Conservation (phyloP, 1,140 invertebrate species). For the Camponotus pennsylvanicus region DNA sequence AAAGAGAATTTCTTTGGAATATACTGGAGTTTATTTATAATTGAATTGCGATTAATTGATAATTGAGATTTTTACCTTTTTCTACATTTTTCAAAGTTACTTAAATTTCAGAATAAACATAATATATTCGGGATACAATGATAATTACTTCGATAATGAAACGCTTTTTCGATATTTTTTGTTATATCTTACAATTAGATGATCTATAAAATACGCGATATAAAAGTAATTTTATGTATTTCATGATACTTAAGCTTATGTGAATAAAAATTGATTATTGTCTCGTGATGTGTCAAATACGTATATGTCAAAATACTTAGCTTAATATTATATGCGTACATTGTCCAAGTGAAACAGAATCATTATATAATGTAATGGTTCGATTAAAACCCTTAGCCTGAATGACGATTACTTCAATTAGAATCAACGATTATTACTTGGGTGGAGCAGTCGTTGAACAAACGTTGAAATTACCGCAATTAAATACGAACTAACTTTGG, state of each 20-base stretch:
- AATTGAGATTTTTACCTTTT: too few relatives aligned
- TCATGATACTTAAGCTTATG: neutral
- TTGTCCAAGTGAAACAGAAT: neutral
- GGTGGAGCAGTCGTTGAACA: slow-evolving; percentile 66
- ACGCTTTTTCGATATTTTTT: too few relatives aligned
- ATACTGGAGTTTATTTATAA: too few relatives aligned
- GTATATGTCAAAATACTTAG: neutral
- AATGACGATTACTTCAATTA: slow-evolving; percentile 68
- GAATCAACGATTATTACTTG: slow-evolving; percentile 67
- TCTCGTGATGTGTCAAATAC: neutral
- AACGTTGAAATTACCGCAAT: slow-evolving; percentile 68
- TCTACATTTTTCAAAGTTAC: too few relatives aligned
- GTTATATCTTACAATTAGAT: too few relatives aligned
- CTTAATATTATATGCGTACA: too few relatives aligned
- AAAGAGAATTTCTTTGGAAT: too few relatives aligned
- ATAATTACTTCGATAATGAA: too few relatives aligned
- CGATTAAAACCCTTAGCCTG: slow-evolving; percentile 2
- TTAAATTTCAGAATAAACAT: too few relatives aligned
- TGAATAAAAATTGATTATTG: neutral
- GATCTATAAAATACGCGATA: too few relatives aligned
- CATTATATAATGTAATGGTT: neutral
- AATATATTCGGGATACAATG: too few relatives aligned
- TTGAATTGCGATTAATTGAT: too few relatives aligned
- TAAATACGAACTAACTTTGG: slow-evolving; percentile 59
- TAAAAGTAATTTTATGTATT: slow-evolving; percentile 10